Evolutionary conservation across 2,888 invertebrate species (phyloP), one percentile per base, ranked within the genome.

Genomic region (Eristalis tenax): DNA sequence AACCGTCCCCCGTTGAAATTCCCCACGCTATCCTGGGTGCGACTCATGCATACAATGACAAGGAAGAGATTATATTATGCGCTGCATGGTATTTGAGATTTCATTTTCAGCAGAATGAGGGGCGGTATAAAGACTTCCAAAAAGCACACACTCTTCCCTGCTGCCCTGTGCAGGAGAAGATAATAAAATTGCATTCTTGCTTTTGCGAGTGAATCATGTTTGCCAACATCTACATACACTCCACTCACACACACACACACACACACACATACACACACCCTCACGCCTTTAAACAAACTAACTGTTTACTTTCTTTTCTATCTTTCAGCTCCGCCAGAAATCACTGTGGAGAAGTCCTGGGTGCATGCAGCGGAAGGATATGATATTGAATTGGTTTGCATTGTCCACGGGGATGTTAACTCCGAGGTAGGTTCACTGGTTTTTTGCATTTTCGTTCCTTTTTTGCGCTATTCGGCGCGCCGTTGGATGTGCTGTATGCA

Each of bases 281-380:
- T 32, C 18, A 65, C 13, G 6, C 56, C 26, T 28, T 26, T 11
- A 74, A 57, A 59, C 59, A 10, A 70, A 81, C 61, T 78, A 50
- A 83, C 75, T 71, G 70, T 78, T 79, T 79, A 71, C 75, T 87
- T 79, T 80, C 66, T 76, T 79, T 83, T 86, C 43, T 81, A 50
- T 69, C 32, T 91, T 92, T 23, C 90, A 95, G 95, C 95, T 92
- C 95, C 95, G 5, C 95, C 95, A 5, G 95, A 95, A 93, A 95
- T 95, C 83, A 94, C 94, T 69, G 95, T 95, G 23, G 93, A 95
- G 88, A 93, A 94, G 89, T 94, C 94, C 11, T 95, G 95, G 95
- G 94, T 95, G 26, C 95, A 95, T 91, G 94, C 95, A 15, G 94
- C 94, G 2, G 95, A 95, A 91, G 95, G 95, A 63, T 93, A 95